Conservation (phyloP, 2,888 invertebrate genomes). For the Catocala fraxini region DNA sequence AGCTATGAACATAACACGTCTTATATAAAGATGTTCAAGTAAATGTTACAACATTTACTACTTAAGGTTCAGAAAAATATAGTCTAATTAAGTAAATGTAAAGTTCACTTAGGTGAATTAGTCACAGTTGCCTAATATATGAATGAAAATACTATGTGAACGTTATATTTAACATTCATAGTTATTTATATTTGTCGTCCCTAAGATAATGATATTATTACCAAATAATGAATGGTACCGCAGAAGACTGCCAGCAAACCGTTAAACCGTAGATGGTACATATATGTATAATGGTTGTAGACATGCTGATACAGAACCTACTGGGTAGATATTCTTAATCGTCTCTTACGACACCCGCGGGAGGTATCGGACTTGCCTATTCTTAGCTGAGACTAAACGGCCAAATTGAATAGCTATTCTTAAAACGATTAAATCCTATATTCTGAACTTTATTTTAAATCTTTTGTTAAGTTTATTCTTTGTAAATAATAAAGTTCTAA, state of each 20-base stretch:
- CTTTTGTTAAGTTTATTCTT: conserved; percentile 9
- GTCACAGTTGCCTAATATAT: no score
- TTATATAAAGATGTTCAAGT: conserved; percentile 3
- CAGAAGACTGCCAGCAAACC: not conserved
- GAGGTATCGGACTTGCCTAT: not conserved
- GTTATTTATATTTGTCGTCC: no score
- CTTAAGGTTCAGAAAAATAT: not conserved
- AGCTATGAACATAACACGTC: not conserved
- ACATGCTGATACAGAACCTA: not conserved
- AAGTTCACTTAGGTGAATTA: no score
- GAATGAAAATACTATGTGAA: no score
- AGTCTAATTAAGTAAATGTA: not conserved
- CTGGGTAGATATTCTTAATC: conserved; percentile 6
- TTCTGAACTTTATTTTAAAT: not conserved
- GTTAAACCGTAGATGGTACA: not conserved
- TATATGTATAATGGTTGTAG: not conserved
- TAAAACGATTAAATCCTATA: conserved; percentile 11
- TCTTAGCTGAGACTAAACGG: conserved; percentile 8
- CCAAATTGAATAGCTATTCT: conserved; percentile 17
- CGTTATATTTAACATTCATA: no score
- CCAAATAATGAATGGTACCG: no score
- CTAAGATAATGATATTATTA: no score
- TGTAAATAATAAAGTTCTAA: conserved; percentile 13
- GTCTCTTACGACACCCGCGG: conserved; percentile 1
- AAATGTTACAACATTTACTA: not conserved